Conservation (phyloP, 2,113 vertebrate species). For the Larimichthys polyactis region DNA sequence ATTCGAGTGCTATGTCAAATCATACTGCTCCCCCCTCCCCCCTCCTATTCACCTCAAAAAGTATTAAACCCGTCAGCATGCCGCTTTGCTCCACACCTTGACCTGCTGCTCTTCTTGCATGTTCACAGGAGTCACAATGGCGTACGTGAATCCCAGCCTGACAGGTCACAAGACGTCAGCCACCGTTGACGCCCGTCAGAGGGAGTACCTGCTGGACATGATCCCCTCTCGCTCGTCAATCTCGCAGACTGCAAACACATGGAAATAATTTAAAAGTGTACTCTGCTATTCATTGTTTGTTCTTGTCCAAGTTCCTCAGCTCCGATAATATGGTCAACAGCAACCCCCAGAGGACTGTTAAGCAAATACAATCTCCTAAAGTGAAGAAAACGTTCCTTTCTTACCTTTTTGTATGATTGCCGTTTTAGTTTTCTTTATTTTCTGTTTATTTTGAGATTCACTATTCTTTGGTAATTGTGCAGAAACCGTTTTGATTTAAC, state of each 20-base stretch:
- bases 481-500: constrained; percentile 64
- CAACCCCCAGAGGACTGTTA: constrained; percentile 67
- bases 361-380: constrained; percentile 68
- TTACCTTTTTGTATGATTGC: constrained; percentile 47
- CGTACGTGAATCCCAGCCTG: constrained; percentile 92
- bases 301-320: constrained; percentile 50
- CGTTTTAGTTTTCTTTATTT: constrained; percentile 63
- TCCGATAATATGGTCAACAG: constrained; percentile 64
- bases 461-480: constrained; percentile 65
- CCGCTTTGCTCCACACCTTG: constrained; percentile 1
- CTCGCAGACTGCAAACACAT: constrained; percentile 93
- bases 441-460: constrained; percentile 65
- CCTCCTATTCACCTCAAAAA: not conserved
- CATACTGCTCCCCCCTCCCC: not conserved
- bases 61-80: not conserved
- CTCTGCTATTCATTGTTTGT: constrained; percentile 31
- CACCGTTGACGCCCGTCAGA: constrained; percentile 92
- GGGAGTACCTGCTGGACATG: constrained; percentile 98
- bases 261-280: constrained; percentile 88
- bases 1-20: constrained; percentile 29
- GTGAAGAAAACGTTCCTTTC: constrained; percentile 63
- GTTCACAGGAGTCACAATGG: constrained; percentile 90
- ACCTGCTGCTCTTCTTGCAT: constrained; percentile 39
- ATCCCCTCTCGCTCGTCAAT: constrained; percentile 96
- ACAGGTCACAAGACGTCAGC: constrained; percentile 90